Conservation (phyloP, 2,888 invertebrate genomes). For the Polyommatus iphigenia region DNA sequence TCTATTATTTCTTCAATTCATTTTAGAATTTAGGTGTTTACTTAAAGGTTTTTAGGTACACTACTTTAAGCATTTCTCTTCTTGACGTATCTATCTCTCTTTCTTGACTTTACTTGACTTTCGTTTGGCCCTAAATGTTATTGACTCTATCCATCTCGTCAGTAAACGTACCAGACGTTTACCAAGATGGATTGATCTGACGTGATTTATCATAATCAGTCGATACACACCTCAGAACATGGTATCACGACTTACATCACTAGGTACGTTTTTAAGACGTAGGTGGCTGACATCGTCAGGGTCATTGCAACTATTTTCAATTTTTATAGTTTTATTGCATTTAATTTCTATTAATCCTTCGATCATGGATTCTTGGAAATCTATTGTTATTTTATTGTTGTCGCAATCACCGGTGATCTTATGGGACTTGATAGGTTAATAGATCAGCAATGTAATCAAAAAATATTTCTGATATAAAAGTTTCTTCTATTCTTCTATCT, state of each 20-base stretch:
- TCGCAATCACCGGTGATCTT: too few species aligned
- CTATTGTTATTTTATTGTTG: too few species aligned
- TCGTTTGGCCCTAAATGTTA: not conserved
- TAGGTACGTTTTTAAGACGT: not conserved
- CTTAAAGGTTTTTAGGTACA: too few species aligned
- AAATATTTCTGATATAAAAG: too few species aligned
- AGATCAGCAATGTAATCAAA: too few species aligned
- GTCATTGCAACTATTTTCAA: not conserved
- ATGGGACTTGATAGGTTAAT: too few species aligned
- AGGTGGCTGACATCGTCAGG: not conserved
- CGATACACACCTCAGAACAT: not conserved
- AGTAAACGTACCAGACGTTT: not conserved
- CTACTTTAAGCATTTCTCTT: too few species aligned
- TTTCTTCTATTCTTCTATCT: too few species aligned
- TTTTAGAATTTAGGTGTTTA: too few species aligned
- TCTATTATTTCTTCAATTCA: too few species aligned
- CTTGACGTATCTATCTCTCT: too few species aligned
- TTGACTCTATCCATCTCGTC: not conserved
- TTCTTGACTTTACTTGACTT: not conserved
- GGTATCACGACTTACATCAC: not conserved
- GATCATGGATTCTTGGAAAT: too few species aligned
- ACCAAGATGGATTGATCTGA: not conserved
- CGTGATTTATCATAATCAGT: slow-evolving; percentile 14
- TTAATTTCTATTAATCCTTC: not conserved
- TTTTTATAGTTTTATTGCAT: not conserved